Evolutionary conservation across 1,140 invertebrate genomes (phyloP), one percentile per base, ranked within the genome.

Genomic region (Pseudomyrmex flavicornis): DNA sequence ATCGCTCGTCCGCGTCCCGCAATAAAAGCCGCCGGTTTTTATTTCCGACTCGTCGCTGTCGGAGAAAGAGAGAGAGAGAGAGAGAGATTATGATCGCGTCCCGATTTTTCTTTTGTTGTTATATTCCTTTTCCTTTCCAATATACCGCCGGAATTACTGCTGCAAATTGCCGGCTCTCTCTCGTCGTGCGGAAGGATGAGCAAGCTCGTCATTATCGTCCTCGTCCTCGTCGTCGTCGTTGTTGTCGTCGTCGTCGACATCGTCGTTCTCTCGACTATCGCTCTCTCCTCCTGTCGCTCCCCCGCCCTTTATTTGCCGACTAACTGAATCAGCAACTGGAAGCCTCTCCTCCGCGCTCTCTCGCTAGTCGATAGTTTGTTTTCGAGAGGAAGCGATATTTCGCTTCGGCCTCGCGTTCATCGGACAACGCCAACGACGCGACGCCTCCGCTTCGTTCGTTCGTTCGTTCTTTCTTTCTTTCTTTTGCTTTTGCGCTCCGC

Each of bases 351-450:
- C 50, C 50, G 50, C 10, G 35, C 35, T n/a, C 59, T n/a, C 17
- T 79, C 48, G 66, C 58, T 52, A 82, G 58, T 74, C 79, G 79
- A 82, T 73, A 62, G 79, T 82, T 65, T 75, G 59, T 58, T 82
- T 82, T 82, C 70, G 48, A 62, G 82, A 61, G 63, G 48, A 62
- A 62, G 58, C 52, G 59, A 70, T 82, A 69, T 70, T 79, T 80
- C 46, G 66, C 44, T 3, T 15, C 44, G 54, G 54, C 46, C 22
- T 20, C 15, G 35, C 20, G 22, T 61, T 35, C 35, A 35, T 35
- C 35, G 35, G 35, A 35, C 35, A 35, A 35, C 52, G 52, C 15
- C 75, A 26, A 35, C 10, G 54, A 48, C 52, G 62, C 48, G n/a
- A 59, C 54, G 35, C 9, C 61, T 52, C 12, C 9, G 22, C 48